Percentiles rank a stretch among this genome's conserved stretches.
These are phyloP conservation scores for Sinosuthora webbiana DNA, from an alignment of 2,113 vertebrate species.

Conservation along the genomic window DNA sequence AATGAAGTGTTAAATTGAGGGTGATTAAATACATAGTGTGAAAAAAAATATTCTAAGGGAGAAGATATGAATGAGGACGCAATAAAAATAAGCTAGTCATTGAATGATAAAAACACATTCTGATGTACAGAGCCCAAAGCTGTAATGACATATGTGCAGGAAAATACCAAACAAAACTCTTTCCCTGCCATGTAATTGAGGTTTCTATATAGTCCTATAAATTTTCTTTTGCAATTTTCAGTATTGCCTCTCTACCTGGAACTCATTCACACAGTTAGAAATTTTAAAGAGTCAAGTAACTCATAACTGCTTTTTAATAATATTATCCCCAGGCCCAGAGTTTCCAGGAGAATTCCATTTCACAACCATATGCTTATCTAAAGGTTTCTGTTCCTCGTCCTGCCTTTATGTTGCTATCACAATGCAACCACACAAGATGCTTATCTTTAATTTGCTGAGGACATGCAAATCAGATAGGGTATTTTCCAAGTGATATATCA, in stretches of 20 bases:
- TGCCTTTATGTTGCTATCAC: not conserved
- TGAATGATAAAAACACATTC: not conserved
- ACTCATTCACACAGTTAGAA: not conserved
- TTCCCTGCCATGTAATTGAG: not conserved
- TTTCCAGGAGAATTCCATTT: not conserved
- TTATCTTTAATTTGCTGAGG: not conserved
- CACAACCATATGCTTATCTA: not conserved
- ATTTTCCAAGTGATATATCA: not conserved
- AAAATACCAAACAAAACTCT: not conserved
- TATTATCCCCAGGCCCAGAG: not conserved
- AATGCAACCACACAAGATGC: not conserved
- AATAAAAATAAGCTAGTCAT: slow-evolving; percentile 9
- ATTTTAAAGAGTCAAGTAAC: not conserved
- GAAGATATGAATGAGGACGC: not conserved
- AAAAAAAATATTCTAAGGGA: not conserved
- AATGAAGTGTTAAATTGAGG: slow-evolving; percentile 50
- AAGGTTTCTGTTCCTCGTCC: not conserved
- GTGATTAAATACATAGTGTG: not conserved
- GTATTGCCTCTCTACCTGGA: not conserved
- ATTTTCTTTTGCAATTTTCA: not conserved
- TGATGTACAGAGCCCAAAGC: not conserved
- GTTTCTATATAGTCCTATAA: not conserved
- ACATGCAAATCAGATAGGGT: not conserved
- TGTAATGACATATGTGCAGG: not conserved
- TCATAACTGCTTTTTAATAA: not conserved